Base-by-base conservation (phyloP, 2,113 vertebrate species). In the Menura novaehollandiae region DNA sequence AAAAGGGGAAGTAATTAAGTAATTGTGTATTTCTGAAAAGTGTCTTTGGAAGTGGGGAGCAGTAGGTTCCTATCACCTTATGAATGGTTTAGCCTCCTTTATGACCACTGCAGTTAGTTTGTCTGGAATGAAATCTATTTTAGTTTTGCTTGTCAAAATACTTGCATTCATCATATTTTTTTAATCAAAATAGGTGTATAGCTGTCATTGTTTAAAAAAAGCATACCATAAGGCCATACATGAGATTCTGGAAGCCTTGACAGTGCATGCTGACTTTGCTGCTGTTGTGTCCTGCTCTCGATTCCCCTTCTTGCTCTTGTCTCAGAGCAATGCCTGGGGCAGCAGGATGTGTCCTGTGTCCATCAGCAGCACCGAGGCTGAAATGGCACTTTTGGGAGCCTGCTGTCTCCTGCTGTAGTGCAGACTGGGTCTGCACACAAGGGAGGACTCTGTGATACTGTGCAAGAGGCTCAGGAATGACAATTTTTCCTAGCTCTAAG, bases 201-300 rank as follows among this genome's bases (percentile, higher is more conserved):
- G 13, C 33, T n/a, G 47, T 8, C 10, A 28, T n/a, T 53, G 39
- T 62, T 71, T 69, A n/a, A 62, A 20, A 46, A 78, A 62, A 46
- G 8, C 47, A 53, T 33, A 20, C 46, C 22, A 5, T 20, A 6
- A n/a, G 64, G 60, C 28, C 55, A 62, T 47, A 78, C 47, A 56
- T 78, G 55, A 39, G 47, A 9, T 47, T 78, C 56, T 78, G 64
- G 55, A 53, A 62, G 47, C 64, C 10, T 27, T 67, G 39, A 37
- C 68, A 46, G 41, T 1, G 0, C 0, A 0, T 30, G 41, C 68
- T 86, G 77, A 18, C n/a, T 85, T 58, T 83, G 67, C 47, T 62
- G 26, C 59, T 33, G 1, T 16, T 43, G 21, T 2, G 11, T 30
- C 63, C 55, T 80, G 44, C 47, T 82, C 51, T 39, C 8, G 26